Conservation (phyloP, 2,888 invertebrate genomes). For the Steinernema carpocapsae region DNA sequence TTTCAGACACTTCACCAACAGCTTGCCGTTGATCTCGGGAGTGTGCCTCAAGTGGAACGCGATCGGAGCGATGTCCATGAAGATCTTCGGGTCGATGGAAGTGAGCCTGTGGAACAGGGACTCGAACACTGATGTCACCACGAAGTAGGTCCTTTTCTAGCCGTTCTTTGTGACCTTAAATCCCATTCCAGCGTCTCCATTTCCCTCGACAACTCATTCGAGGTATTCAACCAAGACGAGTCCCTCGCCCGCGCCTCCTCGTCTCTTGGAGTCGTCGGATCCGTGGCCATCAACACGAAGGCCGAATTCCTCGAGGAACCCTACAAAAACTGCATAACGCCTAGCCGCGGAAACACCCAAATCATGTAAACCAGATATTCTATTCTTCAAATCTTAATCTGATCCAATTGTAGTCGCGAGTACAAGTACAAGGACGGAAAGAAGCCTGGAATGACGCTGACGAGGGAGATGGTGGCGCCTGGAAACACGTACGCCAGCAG, state of each 20-base stretch:
- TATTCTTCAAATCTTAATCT: not conserved
- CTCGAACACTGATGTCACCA: slow-evolving; percentile 17
- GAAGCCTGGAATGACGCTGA: not conserved
- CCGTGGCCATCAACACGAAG: slow-evolving; percentile 1
- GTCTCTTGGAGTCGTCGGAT: not conserved
- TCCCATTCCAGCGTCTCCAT: slow-evolving; percentile 4
- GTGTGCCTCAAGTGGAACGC: slow-evolving; percentile 5
- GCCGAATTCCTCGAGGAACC: slow-evolving; percentile 4
- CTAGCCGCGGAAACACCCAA: not conserved
- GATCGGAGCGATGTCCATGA: not conserved
- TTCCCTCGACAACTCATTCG: not conserved
- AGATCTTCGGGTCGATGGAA: slow-evolving; percentile 21
- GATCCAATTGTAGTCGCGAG: not conserved
- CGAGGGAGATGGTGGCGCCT: slow-evolving; percentile 6
- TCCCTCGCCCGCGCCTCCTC: not conserved
- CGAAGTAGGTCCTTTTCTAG: not conserved
- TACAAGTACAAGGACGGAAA: not conserved
- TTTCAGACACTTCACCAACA: not conserved
- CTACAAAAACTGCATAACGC: not conserved
- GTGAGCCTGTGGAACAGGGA: slow-evolving; percentile 25
- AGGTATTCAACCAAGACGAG: not conserved
- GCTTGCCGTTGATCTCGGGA: slow-evolving; percentile 4
- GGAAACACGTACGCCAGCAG: not conserved
- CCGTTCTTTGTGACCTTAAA: not conserved
- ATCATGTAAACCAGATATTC: not conserved